These are phyloP conservation scores for Origma solitaria DNA, from an alignment of 2,113 vertebrate genomes.

Conservation along the genomic window DNA sequence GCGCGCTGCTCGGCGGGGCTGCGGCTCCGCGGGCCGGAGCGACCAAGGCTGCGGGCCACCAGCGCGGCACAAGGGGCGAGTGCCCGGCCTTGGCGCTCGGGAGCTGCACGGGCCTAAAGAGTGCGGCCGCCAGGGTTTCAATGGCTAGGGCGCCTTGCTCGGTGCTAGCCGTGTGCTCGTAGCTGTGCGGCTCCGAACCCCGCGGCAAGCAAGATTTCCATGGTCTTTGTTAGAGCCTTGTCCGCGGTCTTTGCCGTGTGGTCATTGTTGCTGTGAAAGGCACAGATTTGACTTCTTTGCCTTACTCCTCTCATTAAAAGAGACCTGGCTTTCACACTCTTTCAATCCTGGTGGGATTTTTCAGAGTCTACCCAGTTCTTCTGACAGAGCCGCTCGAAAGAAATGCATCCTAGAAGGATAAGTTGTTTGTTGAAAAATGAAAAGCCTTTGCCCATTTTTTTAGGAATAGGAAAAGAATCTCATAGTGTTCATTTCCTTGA, in stretches of 20 bases:
- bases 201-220: rapidly evolving
- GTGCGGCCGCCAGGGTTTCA: rapidly evolving
- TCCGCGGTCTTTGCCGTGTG: not conserved
- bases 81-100: not conserved
- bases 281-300: not conserved
- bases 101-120: rapidly evolving
- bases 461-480: not conserved
- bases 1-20: too few relatives aligned
- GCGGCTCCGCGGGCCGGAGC: too few relatives aligned
- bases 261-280: not conserved
- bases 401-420: not conserved
- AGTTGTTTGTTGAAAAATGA: not conserved
- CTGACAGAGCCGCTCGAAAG: not conserved
- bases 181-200: not conserved
- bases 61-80: not conserved
- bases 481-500: not conserved
- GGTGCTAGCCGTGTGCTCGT: rapidly evolving
- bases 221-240: not conserved
- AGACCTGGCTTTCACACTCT: not conserved
- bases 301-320: too few relatives aligned
- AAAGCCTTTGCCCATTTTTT: not conserved
- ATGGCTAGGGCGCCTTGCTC: rapidly evolving
- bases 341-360: not conserved
- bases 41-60: rapidly evolving
- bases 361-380: not conserved